Conservation (phyloP, 2,113 vertebrate species). For the Charadrius vociferus region DNA sequence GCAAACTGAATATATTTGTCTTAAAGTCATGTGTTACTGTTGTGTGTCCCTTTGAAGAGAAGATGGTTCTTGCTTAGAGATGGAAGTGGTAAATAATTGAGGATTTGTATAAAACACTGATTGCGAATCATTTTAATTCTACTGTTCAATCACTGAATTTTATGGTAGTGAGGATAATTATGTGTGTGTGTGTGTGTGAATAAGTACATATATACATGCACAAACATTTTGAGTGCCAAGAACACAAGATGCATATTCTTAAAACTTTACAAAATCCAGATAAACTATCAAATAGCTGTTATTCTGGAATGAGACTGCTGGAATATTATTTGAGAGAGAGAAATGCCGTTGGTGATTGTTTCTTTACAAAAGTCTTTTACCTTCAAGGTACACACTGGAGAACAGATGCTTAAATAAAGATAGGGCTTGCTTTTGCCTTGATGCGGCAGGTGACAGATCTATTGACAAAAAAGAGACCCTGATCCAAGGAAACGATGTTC, state of each 20-base stretch:
- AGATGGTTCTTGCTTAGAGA: neutral
- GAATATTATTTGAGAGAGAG: neutral
- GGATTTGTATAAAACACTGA: neutral
- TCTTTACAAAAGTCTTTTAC: neutral
- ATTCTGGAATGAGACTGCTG: neutral
- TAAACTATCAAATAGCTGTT: neutral
- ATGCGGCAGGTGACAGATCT: neutral
- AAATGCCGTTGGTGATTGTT: neutral
- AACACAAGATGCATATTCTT: neutral
- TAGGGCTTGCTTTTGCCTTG: neutral
- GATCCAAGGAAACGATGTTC: neutral
- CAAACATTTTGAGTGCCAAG: neutral
- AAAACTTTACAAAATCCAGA: neutral
- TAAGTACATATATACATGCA: neutral
- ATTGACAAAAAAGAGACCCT: neutral
- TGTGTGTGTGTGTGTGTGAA: neutral
- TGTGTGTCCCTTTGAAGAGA: neutral
- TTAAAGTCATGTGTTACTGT: neutral
- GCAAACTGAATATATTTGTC: neutral
- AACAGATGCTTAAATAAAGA: neutral
- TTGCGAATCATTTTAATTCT: neutral
- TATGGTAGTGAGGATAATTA: neutral
- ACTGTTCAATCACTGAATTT: neutral
- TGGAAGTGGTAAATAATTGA: neutral
- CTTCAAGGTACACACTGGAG: neutral